Percentiles rank a stretch among this genome's conserved stretches.
Conservation (phyloP, 2,888 invertebrate genomes). For the Ctenicera cuprea region DNA sequence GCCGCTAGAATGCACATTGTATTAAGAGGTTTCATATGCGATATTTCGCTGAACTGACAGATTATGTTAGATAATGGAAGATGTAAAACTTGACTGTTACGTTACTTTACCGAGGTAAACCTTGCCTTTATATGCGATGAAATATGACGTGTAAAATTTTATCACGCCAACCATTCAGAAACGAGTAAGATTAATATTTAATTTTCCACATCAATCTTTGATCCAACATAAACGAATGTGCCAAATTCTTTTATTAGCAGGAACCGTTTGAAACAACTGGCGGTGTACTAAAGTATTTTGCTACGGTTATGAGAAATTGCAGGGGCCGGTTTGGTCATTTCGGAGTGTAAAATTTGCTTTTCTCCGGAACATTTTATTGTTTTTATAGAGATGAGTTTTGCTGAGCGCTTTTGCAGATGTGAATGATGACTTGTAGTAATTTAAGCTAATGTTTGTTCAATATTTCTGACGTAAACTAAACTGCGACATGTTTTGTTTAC, state of each 20-base stretch:
- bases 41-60: slow-evolving; percentile 38
- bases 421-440: too few relatives aligned
- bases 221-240: slow-evolving; percentile 4
- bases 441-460: too few relatives aligned
- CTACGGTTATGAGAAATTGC: slow-evolving; percentile 7
- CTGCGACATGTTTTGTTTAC: too few relatives aligned
- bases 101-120: slow-evolving; percentile 11
- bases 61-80: slow-evolving; percentile 38
- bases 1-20: slow-evolving; percentile 31
- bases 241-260: slow-evolving; percentile 15
- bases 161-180: background rate
- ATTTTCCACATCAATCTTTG: background rate
- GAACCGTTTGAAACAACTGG: slow-evolving; percentile 9
- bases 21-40: slow-evolving; percentile 35
- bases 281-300: slow-evolving; percentile 7
- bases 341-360: slow-evolving; percentile 3
- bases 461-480: too few relatives aligned
- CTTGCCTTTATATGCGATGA: slow-evolving; percentile 10
- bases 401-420: too few relatives aligned
- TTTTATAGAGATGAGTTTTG: background rate
- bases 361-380: background rate
- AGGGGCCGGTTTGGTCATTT: slow-evolving; percentile 11
- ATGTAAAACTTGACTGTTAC: slow-evolving; percentile 13
- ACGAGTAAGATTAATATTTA: slow-evolving; percentile 4
- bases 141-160: slow-evolving; percentile 27